Conservation (phyloP, 37 sponge, comb jelly and placozoan species). For the Haliclona indistincta region DNA sequence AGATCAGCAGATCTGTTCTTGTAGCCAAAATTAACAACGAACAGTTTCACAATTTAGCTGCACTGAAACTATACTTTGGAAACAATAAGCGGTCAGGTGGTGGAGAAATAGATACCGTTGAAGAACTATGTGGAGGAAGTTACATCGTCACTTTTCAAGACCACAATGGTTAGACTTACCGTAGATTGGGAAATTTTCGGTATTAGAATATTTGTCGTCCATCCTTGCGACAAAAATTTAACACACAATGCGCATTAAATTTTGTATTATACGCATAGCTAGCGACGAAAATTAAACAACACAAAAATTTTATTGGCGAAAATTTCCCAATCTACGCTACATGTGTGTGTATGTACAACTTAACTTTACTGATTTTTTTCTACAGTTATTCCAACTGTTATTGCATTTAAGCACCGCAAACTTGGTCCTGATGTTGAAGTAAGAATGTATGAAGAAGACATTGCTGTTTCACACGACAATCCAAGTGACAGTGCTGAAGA, state of each 20-base stretch:
- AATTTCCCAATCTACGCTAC: neutral
- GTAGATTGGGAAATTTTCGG: too few species aligned
- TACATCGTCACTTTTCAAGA: slow-evolving; percentile 41
- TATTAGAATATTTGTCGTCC: too few species aligned
- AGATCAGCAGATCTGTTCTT: too few species aligned
- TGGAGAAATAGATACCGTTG: slow-evolving; percentile 13
- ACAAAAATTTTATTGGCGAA: too few species aligned
- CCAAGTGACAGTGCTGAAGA: too few species aligned
- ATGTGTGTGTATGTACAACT: neutral
- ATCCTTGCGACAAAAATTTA: too few species aligned
- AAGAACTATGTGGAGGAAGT: slow-evolving; percentile 28
- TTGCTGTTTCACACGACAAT: neutral
- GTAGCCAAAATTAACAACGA: too few species aligned
- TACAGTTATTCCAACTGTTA: neutral
- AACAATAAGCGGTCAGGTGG: slow-evolving; percentile 39
- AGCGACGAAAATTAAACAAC: too few species aligned
- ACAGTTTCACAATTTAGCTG: too few species aligned
- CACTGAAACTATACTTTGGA: slow-evolving; percentile 38
- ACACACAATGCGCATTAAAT: too few species aligned
- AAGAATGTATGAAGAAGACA: neutral
- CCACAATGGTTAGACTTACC: slow-evolving; percentile 44
- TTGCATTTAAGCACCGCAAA: neutral
- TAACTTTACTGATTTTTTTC: neutral
- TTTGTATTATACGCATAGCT: too few species aligned
- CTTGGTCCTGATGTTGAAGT: slow-evolving; percentile 1